Evolutionary conservation across 2,113 vertebrate genomes (phyloP), one percentile per base, ranked within the genome.

Genomic region (Brachionichthys hirsutus): DNA sequence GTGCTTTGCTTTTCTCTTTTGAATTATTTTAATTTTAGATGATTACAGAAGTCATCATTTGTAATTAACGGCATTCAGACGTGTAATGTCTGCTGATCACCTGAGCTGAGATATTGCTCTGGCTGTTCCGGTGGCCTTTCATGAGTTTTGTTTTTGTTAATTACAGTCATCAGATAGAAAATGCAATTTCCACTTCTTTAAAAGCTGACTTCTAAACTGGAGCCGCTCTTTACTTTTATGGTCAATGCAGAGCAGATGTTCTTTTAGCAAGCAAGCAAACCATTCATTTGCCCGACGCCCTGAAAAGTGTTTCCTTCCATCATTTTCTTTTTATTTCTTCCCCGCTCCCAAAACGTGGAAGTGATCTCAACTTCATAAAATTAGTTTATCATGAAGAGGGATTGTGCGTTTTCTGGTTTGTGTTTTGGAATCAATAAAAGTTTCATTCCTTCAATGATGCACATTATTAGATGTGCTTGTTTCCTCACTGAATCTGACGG

Each of bases 91-190:
- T 19, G 44, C 43, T 13, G 51, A 53, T 81, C 45, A 68, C 70
- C 70, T 67, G 71, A 63, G 46, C 43, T n/a, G 49, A 69, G 52
- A 54, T 35, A 67, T 43, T 18, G 47, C 20, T 64, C 22, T 2
- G 22, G 62, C 53, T 47, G 40, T 55, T 57, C 47, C 14, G 11
- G 20, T 18, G 43, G 53, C 52, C 67, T 83, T 75, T 72, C 50
- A 67, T 15, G 6, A 44, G 58, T 46, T 17, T 58, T 68, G 65
- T 54, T 75, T 70, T 79, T 77, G 57, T 41, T 54, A 78, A 80
- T 83, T 59, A 65, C 69, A 76, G 67, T 69, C 66, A 76, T 83
- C 66, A 74, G 71, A 71, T 15, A 74, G 50, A 64, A 62, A 81
- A 82, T 45, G 70, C 66, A 67, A 64, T 68, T 57, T 64, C 34